phyloP scores from a whole-genome alignment of 2,888 invertebrate genomes.

The Hirtodrosophila alboralis region DNA sequence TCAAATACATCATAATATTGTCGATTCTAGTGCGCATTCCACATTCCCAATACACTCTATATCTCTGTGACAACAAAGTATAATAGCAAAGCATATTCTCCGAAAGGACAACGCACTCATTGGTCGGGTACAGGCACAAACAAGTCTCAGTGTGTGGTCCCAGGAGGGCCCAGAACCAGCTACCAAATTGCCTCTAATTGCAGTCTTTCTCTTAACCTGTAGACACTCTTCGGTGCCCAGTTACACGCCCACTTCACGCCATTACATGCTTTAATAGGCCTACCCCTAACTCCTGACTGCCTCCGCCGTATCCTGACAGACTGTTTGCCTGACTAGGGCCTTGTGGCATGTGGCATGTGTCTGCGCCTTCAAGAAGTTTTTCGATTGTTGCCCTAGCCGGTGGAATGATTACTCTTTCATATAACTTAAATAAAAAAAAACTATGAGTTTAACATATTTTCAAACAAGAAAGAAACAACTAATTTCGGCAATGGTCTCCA shows the following conservation, averaged over 20 bases:
- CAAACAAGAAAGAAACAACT: too few relatives aligned
- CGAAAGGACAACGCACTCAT: slow-evolving; percentile 71
- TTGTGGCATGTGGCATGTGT: slow-evolving; percentile 40
- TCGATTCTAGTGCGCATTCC: too few relatives aligned
- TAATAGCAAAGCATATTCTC: slow-evolving; percentile 53
- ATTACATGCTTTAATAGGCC: slow-evolving; percentile 78
- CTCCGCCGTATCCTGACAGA: not conserved
- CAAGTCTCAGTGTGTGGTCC: slow-evolving; percentile 18
- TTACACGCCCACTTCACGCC: slow-evolving; percentile 69
- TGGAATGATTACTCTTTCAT: slow-evolving; percentile 14
- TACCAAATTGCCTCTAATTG: slow-evolving; percentile 77
- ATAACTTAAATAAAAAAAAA: not conserved
- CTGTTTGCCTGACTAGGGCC: slow-evolving; percentile 1
- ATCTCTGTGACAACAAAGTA: too few relatives aligned
- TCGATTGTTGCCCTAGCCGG: slow-evolving; percentile 40
- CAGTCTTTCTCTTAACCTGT: slow-evolving; percentile 54
- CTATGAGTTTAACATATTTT: too few relatives aligned
- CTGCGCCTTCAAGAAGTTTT: slow-evolving; percentile 55
- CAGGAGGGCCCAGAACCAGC: slow-evolving; percentile 19
- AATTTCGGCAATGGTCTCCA: too few relatives aligned
- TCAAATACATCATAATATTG: too few relatives aligned
- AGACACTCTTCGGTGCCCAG: slow-evolving; percentile 38
- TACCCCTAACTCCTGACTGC: slow-evolving; percentile 2
- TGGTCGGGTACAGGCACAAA: slow-evolving; percentile 19
- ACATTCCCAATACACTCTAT: too few relatives aligned